phyloP scores from a whole-genome alignment of 2,797 vertebrate genomes.

The Parauchenoglanis punctatus region DNA sequence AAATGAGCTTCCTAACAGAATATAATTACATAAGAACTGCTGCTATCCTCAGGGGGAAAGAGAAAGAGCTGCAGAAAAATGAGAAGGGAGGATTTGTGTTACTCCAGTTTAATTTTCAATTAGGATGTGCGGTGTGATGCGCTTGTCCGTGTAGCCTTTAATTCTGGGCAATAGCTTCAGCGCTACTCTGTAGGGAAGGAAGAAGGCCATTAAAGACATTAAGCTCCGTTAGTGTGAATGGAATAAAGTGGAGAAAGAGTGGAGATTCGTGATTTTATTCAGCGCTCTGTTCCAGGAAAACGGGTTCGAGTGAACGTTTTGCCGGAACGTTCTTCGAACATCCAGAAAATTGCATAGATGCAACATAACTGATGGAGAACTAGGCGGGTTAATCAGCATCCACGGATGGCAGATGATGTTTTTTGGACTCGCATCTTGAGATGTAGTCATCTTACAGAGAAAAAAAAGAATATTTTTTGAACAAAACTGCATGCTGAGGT shows the following conservation, averaged over 20 bases:
- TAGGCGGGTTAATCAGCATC: too few relatives aligned
- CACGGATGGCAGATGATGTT: too few relatives aligned
- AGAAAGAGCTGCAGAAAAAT: slow-evolving; percentile 30
- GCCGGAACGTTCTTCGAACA: too few relatives aligned
- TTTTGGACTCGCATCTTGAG: background rate
- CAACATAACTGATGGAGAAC: too few relatives aligned
- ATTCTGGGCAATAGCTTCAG: background rate
- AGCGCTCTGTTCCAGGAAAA: background rate
- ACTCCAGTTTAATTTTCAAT: slow-evolving; percentile 54
- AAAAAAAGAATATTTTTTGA: background rate
- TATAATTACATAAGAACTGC: slow-evolving; percentile 61
- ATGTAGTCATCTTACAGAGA: background rate
- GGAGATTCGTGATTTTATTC: background rate
- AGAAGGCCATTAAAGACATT: background rate
- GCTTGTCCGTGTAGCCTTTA: slow-evolving; percentile 12
- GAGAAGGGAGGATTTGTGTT: slow-evolving; percentile 44
- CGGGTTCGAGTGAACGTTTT: background rate
- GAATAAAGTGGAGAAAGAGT: background rate
- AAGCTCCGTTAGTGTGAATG: slow-evolving; percentile 8
- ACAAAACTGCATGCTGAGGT: too few relatives aligned
- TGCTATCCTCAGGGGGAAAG: slow-evolving; percentile 38
- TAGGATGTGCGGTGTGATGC: slow-evolving; percentile 45
- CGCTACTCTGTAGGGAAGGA: background rate
- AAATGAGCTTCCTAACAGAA: slow-evolving; percentile 52
- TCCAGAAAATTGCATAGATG: background rate